Conservation (phyloP, 2,113 vertebrate genomes). For the Neolamprologus toae region DNA sequence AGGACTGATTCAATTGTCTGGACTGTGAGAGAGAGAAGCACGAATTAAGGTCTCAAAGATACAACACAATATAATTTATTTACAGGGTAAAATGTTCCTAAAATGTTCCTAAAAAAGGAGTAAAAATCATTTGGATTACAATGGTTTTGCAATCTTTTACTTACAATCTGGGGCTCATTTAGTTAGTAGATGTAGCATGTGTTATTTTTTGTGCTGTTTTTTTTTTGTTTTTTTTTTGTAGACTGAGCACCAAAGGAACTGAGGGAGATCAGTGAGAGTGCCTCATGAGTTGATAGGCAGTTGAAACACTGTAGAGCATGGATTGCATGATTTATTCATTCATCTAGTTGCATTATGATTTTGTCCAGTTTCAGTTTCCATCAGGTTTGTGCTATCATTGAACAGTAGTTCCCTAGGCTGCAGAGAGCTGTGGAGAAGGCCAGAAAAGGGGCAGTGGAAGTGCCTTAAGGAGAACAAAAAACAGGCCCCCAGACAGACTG, state of each 20-base stretch:
- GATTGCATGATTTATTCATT: not conserved
- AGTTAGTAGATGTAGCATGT: not conserved
- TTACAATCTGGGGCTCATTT: not conserved
- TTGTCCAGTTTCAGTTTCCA: not conserved
- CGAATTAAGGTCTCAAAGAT: constrained; percentile 59
- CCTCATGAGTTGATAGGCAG: constrained; percentile 62
- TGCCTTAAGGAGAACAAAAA: constrained; percentile 68
- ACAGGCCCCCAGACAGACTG: constrained; percentile 60
- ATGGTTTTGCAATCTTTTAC: not conserved
- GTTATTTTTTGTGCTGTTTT: not conserved
- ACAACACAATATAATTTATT: not conserved
- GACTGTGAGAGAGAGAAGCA: constrained; percentile 60
- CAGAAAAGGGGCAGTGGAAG: constrained; percentile 36
- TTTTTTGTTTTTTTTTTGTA: not conserved
- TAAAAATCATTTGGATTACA: not conserved
- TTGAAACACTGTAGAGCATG: constrained; percentile 63
- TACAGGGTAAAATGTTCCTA: not conserved
- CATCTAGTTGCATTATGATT: not conserved
- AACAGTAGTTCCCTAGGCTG: constrained; percentile 70
- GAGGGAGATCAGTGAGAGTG: constrained; percentile 55
- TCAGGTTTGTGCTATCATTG: constrained; percentile 52
- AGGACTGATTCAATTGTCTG: constrained; percentile 73
- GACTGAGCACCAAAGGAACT: constrained; percentile 61
- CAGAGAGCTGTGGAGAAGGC: constrained; percentile 57
- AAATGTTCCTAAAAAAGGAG: not conserved